Evolutionary conservation across 2,888 invertebrate species (phyloP).

Genomic region (Tetragonisca angustula): DNA sequence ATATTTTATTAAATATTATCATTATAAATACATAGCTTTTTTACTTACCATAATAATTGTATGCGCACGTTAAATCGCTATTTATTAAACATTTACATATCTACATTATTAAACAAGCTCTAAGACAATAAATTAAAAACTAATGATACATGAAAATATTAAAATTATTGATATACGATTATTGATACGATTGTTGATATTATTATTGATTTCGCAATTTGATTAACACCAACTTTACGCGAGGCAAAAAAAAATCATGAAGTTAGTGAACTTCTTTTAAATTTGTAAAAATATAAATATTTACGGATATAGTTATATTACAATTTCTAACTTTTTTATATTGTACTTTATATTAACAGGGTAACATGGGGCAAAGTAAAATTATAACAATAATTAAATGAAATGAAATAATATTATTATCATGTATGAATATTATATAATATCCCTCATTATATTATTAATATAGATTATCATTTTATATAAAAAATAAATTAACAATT

Average conservation of each 20-base stretch:
- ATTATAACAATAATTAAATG: not conserved
- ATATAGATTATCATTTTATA: not conserved
- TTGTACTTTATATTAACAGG: constrained; percentile 19
- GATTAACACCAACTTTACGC: constrained; percentile 5
- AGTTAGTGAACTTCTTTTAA: not conserved
- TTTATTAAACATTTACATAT: not conserved
- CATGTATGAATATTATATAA: constrained; percentile 23
- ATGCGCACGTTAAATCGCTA: not conserved
- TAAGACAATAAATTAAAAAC: not conserved
- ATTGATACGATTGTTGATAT: constrained; percentile 34
- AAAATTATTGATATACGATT: constrained; percentile 4
- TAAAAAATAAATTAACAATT: constrained; percentile 21
- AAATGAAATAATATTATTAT: constrained; percentile 4
- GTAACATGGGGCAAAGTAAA: constrained; percentile 39
- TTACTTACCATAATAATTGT: not conserved
- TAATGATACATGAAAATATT: constrained; percentile 3
- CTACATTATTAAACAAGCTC: constrained; percentile 1
- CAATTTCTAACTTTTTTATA: constrained; percentile 8
- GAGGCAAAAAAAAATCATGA: constrained; percentile 12
- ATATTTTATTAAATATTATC: not conserved
- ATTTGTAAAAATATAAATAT: constrained; percentile 21
- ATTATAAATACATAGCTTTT: not conserved
- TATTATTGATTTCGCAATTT: constrained; percentile 10
- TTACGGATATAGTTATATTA: constrained; percentile 5
- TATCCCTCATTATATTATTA: constrained; percentile 11